Conservation (phyloP, 92 coral and sea anemone species). For the Siderastrea radians region DNA sequence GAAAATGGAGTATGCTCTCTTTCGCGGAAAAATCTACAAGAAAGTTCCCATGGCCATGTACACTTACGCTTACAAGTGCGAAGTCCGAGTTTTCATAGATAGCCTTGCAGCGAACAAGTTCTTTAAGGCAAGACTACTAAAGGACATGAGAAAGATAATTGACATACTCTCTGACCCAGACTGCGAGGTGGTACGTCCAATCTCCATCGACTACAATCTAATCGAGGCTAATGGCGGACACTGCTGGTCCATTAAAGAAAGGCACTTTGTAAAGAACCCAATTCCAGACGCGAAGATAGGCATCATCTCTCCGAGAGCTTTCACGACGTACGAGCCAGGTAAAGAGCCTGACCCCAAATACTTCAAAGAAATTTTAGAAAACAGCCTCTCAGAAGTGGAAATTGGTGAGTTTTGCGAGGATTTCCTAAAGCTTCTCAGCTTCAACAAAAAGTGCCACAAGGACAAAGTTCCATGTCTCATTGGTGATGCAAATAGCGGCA, state of each 20-base stretch:
- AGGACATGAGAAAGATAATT: too few species aligned
- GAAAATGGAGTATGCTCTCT: conserved; percentile 30
- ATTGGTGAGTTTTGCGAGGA: neutral
- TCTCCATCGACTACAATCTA: too few species aligned
- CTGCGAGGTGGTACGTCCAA: too few species aligned
- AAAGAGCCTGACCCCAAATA: conserved; percentile 23
- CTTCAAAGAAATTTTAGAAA: conserved; percentile 37
- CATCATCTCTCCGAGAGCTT: conserved; percentile 27
- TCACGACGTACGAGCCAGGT: neutral
- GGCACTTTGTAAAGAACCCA: neutral
- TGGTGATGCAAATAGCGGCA: conserved; percentile 47
- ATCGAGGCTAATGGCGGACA: too few species aligned
- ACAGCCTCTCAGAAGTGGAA: neutral
- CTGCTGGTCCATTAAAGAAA: conserved; percentile 15
- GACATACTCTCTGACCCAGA: too few species aligned
- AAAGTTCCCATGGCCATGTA: conserved; percentile 22
- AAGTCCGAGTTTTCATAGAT: too few species aligned
- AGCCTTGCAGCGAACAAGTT: too few species aligned
- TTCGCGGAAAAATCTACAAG: conserved; percentile 41
- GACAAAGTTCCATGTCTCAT: too few species aligned
- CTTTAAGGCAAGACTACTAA: too few species aligned
- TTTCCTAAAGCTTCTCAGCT: neutral
- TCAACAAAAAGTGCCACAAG: neutral
- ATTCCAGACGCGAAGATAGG: conserved; percentile 29
- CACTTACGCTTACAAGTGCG: too few species aligned